A percentile compares a stretch with the other conserved stretches of the same genome.
These are phyloP conservation scores for Zenarchopterus dispar DNA, from an alignment of 2,797 vertebrate species.

Conservation along the genomic window DNA sequence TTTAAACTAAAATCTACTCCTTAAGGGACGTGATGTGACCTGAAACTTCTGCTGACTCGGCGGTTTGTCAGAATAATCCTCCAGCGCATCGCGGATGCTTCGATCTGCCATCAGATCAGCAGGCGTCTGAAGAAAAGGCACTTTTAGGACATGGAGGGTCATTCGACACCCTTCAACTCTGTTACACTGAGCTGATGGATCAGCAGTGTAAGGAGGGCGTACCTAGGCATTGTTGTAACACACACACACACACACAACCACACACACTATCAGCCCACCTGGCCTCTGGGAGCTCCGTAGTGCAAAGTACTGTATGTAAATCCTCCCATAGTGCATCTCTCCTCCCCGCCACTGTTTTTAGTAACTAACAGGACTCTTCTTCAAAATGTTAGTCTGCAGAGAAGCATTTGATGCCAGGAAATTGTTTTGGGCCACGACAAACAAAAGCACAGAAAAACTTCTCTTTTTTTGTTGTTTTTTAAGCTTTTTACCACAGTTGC, in stretches of 20 bases:
- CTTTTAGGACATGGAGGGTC: slow-evolving; percentile 37
- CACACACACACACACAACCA: slow-evolving; percentile 61
- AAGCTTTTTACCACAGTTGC: slow-evolving; percentile 74
- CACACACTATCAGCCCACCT: slow-evolving; percentile 73
- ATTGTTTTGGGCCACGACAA: slow-evolving; percentile 29
- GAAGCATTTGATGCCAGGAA: slow-evolving; percentile 37
- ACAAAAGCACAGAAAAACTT: slow-evolving; percentile 41
- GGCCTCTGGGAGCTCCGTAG: slow-evolving; percentile 76
- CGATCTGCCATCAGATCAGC: slow-evolving; percentile 58
- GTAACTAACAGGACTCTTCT: slow-evolving; percentile 65
- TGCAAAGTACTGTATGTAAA: slow-evolving; percentile 87
- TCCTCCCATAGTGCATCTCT: slow-evolving; percentile 76
- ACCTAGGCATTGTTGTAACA: slow-evolving; percentile 77
- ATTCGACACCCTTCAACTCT: slow-evolving; percentile 40
- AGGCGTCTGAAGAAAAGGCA: slow-evolving; percentile 57
- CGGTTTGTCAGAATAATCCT: slow-evolving; percentile 52
- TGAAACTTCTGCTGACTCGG: slow-evolving; percentile 57
- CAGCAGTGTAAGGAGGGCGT: slow-evolving; percentile 52
- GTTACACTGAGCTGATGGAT: slow-evolving; percentile 51
- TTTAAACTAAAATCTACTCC: slow-evolving; percentile 56
- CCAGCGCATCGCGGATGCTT: slow-evolving; percentile 49
- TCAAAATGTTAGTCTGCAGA: slow-evolving; percentile 24
- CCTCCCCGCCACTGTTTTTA: slow-evolving; percentile 60
- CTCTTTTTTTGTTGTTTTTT: slow-evolving; percentile 18
- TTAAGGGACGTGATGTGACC: slow-evolving; percentile 73